A percentile compares a stretch with the other conserved stretches of the same genome.
phyloP scores from a whole-genome alignment of 2,797 vertebrate species.

The Sebastes cheni region DNA sequence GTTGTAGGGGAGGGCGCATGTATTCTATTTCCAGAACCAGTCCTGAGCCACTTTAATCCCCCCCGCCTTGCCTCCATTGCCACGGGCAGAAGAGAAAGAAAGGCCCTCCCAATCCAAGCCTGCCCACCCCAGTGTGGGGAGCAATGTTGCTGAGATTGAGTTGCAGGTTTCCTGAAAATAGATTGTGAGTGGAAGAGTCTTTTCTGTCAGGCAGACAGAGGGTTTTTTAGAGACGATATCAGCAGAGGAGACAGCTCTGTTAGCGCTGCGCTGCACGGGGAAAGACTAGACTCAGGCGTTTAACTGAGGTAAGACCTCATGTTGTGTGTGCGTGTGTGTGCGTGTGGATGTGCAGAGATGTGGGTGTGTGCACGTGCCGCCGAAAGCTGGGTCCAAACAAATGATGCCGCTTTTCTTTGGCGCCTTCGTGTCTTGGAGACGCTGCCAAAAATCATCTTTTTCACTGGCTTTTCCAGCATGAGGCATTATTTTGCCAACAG shows the following conservation, averaged over 20 bases:
- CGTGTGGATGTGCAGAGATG: background rate
- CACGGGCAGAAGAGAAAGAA: slow-evolving; percentile 56
- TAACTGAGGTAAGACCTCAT: slow-evolving; percentile 70
- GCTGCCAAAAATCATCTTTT: background rate
- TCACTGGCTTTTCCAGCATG: background rate
- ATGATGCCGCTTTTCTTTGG: slow-evolving; percentile 9
- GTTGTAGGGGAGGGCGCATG: slow-evolving; percentile 51
- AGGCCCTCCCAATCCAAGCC: background rate
- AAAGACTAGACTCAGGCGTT: slow-evolving; percentile 49
- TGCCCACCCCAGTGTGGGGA: slow-evolving; percentile 46
- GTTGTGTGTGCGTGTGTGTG: slow-evolving; percentile 19
- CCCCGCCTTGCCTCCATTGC: slow-evolving; percentile 59
- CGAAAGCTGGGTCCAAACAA: slow-evolving; percentile 15
- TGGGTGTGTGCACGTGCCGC: slow-evolving; percentile 30
- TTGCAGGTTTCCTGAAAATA: slow-evolving; percentile 83
- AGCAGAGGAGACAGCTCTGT: slow-evolving; percentile 55
- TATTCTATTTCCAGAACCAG: slow-evolving; percentile 81
- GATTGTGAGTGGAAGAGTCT: slow-evolving; percentile 68
- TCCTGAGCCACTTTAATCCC: slow-evolving; percentile 79
- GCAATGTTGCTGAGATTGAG: slow-evolving; percentile 76
- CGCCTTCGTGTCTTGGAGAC: slow-evolving; percentile 10
- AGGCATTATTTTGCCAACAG: background rate
- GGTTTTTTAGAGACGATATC: slow-evolving; percentile 62
- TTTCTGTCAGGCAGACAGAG: slow-evolving; percentile 65
- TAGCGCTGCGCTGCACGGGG: slow-evolving; percentile 44